Evolutionary conservation across 2,797 vertebrate genomes (phyloP).

Genomic region (Etheostoma perlongum): DNA sequence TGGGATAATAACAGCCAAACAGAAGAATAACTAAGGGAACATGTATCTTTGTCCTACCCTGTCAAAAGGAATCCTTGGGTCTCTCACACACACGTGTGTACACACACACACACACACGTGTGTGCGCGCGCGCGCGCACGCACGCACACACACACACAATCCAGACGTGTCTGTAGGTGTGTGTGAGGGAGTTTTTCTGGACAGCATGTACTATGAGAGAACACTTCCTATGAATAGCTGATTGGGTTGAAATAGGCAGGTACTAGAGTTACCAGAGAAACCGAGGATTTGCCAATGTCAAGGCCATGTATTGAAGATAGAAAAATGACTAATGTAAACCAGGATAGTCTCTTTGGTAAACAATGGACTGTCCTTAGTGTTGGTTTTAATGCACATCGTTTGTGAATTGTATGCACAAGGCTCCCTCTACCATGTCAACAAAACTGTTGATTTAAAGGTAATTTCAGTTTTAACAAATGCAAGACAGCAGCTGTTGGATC

Average conservation of each 20-base stretch:
- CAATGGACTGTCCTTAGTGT: constrained; percentile 68
- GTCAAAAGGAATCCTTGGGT: constrained; percentile 66
- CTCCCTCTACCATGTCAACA: constrained; percentile 46
- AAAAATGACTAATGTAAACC: constrained; percentile 74
- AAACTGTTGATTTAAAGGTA: constrained; percentile 50
- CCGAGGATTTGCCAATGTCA: constrained; percentile 59
- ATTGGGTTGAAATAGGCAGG: constrained; percentile 54
- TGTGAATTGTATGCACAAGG: constrained; percentile 51
- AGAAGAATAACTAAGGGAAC: constrained; percentile 55
- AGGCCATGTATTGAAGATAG: constrained; percentile 59
- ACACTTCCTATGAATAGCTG: constrained; percentile 63
- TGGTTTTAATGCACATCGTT: constrained; percentile 51
- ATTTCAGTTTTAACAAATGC: constrained; percentile 41
- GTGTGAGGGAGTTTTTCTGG: constrained; percentile 55
- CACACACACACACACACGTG: neutral
- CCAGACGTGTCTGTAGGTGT: constrained; percentile 58
- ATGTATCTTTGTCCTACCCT: constrained; percentile 73
- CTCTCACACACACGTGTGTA: constrained; percentile 24
- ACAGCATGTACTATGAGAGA: constrained; percentile 64
- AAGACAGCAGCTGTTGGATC: constrained; percentile 32
- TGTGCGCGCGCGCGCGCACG: no score
- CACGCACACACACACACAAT: constrained; percentile 12
- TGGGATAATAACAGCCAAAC: constrained; percentile 57
- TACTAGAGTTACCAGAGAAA: constrained; percentile 59
- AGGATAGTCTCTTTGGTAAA: constrained; percentile 81